These are phyloP conservation scores for Anas georgica DNA, from an alignment of 2,797 vertebrate genomes.

Conservation along the genomic window DNA sequence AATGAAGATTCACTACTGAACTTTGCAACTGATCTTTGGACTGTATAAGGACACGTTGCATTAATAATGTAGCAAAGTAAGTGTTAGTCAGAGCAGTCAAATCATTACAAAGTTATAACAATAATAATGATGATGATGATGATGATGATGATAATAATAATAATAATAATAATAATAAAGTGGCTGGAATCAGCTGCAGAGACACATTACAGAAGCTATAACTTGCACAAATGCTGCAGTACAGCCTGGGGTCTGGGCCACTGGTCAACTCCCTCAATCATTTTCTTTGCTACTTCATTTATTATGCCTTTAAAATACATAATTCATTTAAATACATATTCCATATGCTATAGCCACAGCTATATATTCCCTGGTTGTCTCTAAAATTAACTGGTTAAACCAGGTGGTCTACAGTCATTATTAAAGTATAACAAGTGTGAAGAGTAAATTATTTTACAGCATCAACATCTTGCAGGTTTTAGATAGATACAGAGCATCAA, in stretches of 20 bases:
- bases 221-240: neutral
- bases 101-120: neutral
- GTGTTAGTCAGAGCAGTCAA: neutral
- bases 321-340: neutral
- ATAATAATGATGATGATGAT: no score
- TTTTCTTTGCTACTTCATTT: neutral
- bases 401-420: neutral
- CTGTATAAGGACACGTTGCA: neutral
- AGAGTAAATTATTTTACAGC: neutral
- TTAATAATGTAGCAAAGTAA: neutral
- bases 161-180: neutral
- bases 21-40: neutral
- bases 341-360: neutral
- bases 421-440: conserved; percentile 2
- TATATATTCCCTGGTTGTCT: neutral
- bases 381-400: conserved; percentile 22
- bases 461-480: neutral
- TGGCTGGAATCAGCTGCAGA: neutral
- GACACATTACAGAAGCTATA: neutral
- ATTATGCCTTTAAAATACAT: neutral
- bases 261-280: neutral
- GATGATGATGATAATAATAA: neutral
- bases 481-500: neutral
- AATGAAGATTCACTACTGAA: neutral
- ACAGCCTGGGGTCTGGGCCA: neutral